Base-by-base conservation (phyloP, 2,797 vertebrate species). In the Otolemur crassicaudatus region DNA sequence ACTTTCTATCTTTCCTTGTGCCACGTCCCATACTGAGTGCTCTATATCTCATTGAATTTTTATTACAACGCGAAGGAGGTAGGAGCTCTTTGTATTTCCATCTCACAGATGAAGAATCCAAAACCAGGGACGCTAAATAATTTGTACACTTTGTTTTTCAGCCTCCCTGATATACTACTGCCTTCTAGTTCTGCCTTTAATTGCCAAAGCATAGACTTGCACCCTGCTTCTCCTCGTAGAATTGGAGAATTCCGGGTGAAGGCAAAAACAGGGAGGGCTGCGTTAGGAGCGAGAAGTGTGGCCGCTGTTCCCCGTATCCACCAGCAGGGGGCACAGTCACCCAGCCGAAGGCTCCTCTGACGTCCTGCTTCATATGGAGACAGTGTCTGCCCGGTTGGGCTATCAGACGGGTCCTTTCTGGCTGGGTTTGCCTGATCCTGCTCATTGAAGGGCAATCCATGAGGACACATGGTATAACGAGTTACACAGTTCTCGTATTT, bases 281-380 rank as follows among this genome's bases (percentile, higher is more conserved):
- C 3, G 8, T 19, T 4, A 40, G 23, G 53, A 43, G 17, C 2
- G 14, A 67, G 72, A 67, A 25, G 23, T n/a, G 1, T 4, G 29
- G 23, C 2, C 2, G 31, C 84, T n/a, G 16, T 80, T 95, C 56
- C 79, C 13, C 1, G 12, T 40, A 69, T 20, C 67, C 23, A 75
- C 84, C 96, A 96, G 87, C 77, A 97, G 96, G 77, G 85, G 96
- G 92, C 72, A 43, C 27, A 9, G 25, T 65, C 17, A 16, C n/a
- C 34, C 46, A 10, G 65, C 3, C 8, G 76, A 80, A 31, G 25
- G 61, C 46, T 79, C n/a, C 0, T 34, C 34, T 5, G 60, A 14
- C 0, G 20, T 37, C 20, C 9, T 12, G 22, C 43, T 72, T 90
- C 49, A 31, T 29, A 0, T 7, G 14, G 53, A 83, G 43, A 9